Evolutionary conservation across 2,113 vertebrate genomes (phyloP).

Genomic region (Empidonax alnorum): DNA sequence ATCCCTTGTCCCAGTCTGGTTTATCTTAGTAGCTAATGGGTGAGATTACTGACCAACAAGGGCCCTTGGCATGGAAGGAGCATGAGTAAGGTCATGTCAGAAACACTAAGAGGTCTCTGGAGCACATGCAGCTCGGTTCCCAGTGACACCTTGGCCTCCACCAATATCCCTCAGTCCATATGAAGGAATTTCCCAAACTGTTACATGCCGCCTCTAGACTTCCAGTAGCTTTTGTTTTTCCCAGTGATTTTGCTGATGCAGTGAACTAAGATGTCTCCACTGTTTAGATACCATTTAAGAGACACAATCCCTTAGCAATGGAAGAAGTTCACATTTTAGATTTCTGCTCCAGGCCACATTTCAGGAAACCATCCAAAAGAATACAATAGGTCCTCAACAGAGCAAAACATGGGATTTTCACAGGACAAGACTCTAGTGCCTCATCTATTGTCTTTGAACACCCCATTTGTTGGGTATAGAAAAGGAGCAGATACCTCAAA

Average conservation of each 20-base stretch:
- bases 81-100: not conserved
- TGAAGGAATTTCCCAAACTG: not conserved
- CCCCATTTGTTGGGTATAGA: accelerated
- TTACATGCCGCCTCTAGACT: not conserved
- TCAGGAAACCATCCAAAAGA: not conserved
- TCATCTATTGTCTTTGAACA: not conserved
- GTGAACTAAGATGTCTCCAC: not conserved
- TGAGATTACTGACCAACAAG: not conserved
- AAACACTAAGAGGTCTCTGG: not conserved
- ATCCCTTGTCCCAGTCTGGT: not conserved
- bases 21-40: not conserved
- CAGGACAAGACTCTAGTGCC: not conserved
- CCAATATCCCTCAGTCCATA: not conserved
- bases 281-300: not conserved
- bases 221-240: not conserved
- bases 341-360: not conserved
- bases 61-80: not conserved
- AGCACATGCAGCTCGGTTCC: not conserved
- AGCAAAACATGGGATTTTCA: not conserved
- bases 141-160: not conserved
- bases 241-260: not conserved
- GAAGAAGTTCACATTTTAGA: not conserved
- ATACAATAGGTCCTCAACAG: not conserved
- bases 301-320: not conserved
- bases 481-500: not conserved